These are phyloP conservation scores for Onychomys leucogaster DNA, from an alignment of 2,797 vertebrate genomes.

Conservation along the genomic window DNA sequence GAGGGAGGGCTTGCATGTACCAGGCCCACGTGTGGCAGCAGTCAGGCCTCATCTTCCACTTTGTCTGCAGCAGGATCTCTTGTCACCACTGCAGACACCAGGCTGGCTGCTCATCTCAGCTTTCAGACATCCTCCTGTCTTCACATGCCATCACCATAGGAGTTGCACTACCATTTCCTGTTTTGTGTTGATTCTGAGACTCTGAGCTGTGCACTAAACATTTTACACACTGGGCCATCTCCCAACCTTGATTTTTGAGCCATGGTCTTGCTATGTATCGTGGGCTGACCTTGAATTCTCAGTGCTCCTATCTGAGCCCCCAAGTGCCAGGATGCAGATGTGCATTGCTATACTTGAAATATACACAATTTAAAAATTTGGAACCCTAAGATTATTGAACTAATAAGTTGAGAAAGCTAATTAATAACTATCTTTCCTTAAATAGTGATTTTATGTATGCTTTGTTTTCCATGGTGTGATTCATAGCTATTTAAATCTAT, in stretches of 20 bases:
- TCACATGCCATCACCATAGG: neutral
- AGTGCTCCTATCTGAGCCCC: neutral
- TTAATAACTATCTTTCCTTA: neutral
- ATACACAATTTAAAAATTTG: constrained; percentile 14
- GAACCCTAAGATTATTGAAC: neutral
- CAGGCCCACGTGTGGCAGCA: no score
- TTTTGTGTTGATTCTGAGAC: neutral
- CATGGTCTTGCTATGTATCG: neutral
- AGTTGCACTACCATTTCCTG: neutral
- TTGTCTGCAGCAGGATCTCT: neutral
- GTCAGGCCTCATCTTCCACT: neutral
- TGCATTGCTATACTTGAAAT: neutral
- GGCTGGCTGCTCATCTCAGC: neutral
- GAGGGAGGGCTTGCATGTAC: neutral
- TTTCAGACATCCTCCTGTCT: neutral
- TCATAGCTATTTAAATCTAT: neutral
- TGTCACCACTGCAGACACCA: neutral
- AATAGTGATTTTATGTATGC: neutral
- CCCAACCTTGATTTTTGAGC: neutral
- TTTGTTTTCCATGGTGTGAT: neutral
- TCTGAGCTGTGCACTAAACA: neutral
- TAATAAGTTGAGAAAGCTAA: neutral
- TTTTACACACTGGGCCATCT: neutral
- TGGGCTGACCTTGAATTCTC: neutral
- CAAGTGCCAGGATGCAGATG: neutral